These are phyloP conservation scores for Amphiura filiformis DNA, from an alignment of 35 echinoderm and acorn worm genomes.

Conservation along the genomic window DNA sequence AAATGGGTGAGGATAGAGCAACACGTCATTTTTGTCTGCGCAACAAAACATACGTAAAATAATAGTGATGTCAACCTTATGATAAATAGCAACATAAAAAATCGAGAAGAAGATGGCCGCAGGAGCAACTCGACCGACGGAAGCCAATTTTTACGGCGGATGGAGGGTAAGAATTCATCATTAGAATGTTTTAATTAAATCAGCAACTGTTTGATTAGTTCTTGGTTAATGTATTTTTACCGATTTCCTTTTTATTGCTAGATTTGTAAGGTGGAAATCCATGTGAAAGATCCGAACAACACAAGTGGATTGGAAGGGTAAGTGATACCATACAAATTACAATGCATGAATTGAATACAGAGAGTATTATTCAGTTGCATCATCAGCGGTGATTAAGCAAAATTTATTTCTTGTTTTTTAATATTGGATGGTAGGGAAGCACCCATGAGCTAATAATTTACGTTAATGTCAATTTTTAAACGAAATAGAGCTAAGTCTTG, in stretches of 20 bases:
- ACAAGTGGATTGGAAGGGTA: constrained; percentile 55
- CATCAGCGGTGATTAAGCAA: neutral
- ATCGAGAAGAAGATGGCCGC: neutral
- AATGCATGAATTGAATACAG: no score
- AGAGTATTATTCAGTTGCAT: no score
- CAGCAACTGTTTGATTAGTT: neutral
- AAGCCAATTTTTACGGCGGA: neutral
- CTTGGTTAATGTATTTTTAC: neutral
- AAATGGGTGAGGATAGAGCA: no score
- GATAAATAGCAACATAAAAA: neutral
- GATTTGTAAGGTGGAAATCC: constrained; percentile 47
- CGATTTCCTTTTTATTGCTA: constrained; percentile 2
- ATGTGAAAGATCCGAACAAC: constrained; percentile 27
- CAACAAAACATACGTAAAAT: no score
- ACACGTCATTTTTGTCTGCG: no score
- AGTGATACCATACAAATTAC: neutral
- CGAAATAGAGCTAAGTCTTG: no score
- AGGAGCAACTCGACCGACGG: neutral
- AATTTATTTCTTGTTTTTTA: no score
- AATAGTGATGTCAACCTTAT: neutral
- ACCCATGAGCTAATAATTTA: neutral
- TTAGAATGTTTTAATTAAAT: neutral
- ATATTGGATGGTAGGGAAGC: neutral
- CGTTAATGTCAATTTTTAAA: neutral
- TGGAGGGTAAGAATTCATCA: neutral